Percentiles rank a stretch among this genome's conserved stretches.
Conservation (phyloP, 1,140 invertebrate species). For the Paracyclopina nana region DNA sequence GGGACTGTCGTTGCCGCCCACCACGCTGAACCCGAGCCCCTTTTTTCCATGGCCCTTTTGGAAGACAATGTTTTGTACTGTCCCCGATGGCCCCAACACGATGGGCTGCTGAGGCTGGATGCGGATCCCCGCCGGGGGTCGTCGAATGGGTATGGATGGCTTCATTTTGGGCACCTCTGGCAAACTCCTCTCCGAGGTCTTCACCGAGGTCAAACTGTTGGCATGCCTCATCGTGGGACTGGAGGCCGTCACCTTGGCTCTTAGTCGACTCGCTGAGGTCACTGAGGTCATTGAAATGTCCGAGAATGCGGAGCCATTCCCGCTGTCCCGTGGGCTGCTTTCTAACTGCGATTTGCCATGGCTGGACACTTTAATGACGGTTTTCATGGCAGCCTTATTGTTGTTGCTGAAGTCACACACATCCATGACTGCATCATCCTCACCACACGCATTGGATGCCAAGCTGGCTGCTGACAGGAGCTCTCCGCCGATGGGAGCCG, state of each 20-base stretch:
- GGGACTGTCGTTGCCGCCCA: conserved; percentile 33
- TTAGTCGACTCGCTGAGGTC: too few species aligned
- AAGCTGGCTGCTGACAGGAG: background rate
- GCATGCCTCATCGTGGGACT: background rate
- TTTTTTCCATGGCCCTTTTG: conserved; percentile 29
- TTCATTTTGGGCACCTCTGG: conserved; percentile 1
- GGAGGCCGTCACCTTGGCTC: too few species aligned
- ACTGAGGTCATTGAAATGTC: background rate
- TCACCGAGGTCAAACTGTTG: background rate
- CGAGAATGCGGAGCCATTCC: background rate
- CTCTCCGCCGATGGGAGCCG: background rate
- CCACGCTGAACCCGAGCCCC: conserved; percentile 35
- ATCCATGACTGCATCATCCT: background rate
- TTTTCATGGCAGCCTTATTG: conserved; percentile 2
- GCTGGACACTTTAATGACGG: conserved; percentile 9
- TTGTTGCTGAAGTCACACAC: conserved; percentile 10
- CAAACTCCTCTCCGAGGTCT: background rate
- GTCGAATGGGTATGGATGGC: background rate
- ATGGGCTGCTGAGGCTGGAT: too few species aligned
- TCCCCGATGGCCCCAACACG: too few species aligned
- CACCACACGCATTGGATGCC: too few species aligned
- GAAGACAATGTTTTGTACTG: conserved; percentile 34
- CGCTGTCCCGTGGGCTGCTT: background rate
- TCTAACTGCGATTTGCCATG: background rate
- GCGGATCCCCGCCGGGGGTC: too few species aligned